Conservation (phyloP, 2,888 invertebrate species). For the Hydroisotoma schaefferi region DNA sequence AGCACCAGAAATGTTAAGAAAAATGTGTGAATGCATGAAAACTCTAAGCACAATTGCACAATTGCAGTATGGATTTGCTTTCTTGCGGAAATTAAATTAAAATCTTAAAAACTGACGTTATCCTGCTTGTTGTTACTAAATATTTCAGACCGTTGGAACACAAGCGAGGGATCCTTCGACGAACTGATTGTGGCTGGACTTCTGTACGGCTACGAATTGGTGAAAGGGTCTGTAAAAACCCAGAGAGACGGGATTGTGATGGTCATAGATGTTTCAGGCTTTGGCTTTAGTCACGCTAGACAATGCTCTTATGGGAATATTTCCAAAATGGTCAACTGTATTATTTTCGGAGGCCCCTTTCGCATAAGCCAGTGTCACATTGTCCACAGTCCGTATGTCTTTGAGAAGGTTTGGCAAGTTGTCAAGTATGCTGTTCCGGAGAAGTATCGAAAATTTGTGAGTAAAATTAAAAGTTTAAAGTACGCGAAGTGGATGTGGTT, state of each 20-base stretch:
- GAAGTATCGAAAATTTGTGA: constrained; percentile 7
- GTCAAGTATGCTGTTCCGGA: constrained; percentile 11
- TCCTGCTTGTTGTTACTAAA: too few relatives aligned
- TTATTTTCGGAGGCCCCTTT: constrained; percentile 9
- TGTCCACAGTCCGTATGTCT: constrained; percentile 5
- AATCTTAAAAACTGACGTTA: too few relatives aligned
- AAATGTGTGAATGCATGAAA: too few relatives aligned
- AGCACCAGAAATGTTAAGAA: too few relatives aligned
- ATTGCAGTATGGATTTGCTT: not conserved
- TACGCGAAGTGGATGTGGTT: not conserved
- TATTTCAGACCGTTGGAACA: constrained; percentile 3
- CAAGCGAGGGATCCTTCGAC: not conserved
- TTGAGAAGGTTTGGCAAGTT: constrained; percentile 7
- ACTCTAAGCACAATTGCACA: too few relatives aligned
- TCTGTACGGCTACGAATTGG: not conserved
- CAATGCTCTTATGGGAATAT: constrained; percentile 4
- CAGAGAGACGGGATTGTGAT: constrained; percentile 3
- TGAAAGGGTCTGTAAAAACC: not conserved
- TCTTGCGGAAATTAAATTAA: too few relatives aligned
- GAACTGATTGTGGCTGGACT: constrained; percentile 2
- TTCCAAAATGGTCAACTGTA: constrained; percentile 5
- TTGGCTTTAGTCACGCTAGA: constrained; percentile 9
- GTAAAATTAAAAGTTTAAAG: too few relatives aligned
- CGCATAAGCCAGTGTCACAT: not conserved
- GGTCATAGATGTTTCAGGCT: constrained; percentile 4